Evolutionary conservation across 23 tunicate species (phyloP).

Genomic region (Ascidia mentula): DNA sequence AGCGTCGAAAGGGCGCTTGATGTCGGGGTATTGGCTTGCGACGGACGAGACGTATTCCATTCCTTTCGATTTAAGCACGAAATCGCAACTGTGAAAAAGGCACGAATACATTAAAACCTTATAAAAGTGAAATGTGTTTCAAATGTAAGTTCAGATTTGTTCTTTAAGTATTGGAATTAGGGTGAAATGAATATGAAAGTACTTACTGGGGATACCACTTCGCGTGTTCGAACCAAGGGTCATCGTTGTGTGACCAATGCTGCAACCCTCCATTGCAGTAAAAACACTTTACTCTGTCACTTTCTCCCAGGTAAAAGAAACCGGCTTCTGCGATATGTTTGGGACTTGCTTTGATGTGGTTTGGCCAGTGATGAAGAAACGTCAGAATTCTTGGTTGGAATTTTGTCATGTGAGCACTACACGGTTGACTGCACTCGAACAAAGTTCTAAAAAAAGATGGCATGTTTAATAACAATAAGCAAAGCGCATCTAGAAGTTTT

Average conservation of each 20-base stretch:
- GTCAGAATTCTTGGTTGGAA: neutral
- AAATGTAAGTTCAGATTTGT: neutral
- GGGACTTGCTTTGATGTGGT: constrained; percentile 29
- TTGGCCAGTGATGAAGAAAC: constrained; percentile 24
- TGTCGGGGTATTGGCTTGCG: constrained; percentile 4
- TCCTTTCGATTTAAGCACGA: constrained; percentile 13
- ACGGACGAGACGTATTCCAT: neutral
- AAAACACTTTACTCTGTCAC: constrained; percentile 23
- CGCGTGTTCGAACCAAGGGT: constrained; percentile 29
- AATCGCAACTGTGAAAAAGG: constrained; percentile 12
- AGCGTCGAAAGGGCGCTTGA: neutral
- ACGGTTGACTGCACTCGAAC: constrained; percentile 7
- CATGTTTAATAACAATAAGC: too few relatives aligned
- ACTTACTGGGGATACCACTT: constrained; percentile 35
- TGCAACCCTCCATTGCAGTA: constrained; percentile 31
- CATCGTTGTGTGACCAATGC: constrained; percentile 13
- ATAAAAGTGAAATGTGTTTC: neutral
- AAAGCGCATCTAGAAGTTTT: too few relatives aligned
- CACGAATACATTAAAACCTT: neutral
- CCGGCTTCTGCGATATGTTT: constrained; percentile 26
- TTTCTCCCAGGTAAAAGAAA: constrained; percentile 1
- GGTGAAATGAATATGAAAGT: too few relatives aligned
- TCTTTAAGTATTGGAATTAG: too few relatives aligned
- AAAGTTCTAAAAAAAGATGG: too few relatives aligned
- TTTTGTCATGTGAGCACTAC: neutral